Evolutionary conservation across 2,797 vertebrate species (phyloP), one percentile per base, ranked within the genome.

Genomic region (Smutsia gigantea): DNA sequence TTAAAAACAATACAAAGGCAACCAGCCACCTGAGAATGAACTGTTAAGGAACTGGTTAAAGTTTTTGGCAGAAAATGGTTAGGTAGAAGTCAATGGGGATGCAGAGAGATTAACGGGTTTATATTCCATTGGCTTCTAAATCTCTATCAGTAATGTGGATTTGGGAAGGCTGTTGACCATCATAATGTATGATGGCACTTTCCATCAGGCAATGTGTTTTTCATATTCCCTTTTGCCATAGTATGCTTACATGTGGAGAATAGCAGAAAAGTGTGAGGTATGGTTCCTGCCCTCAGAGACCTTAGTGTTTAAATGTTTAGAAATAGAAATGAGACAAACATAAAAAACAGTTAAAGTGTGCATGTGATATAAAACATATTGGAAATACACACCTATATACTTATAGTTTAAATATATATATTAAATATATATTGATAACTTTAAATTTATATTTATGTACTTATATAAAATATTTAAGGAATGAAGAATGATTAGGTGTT

Each of bases 401-500:
- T 82, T 85, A 39, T 53, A 74, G n/a, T 92, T 89, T 90, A 10
- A 78, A 84, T 39, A 21, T 53, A 53, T 46, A 55, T 71, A 46
- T 46, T 46, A 10, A 78, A 84, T 39, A 21, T 53, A 53, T 55
- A 55, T 71, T 91, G 12, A 51, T 31, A 87, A 23, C 23, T 74
- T 68, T 63, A 86, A 71, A 39, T 85, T 91, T 77, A 39, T 61
- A 34, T 37, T 72, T 90, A 29, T 75, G 69, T 57, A 14, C 83
- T 78, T 78, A 63, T n/a, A 59, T 71, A 88, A 77, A 94, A 77
- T 59, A 57, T 75, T 89, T 91, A 55, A 87, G 27, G n/a, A 55
- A 64, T 66, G 42, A 55, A 8, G 18, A 64, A 84, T 46, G 34
- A 55, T 51, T 68, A 72, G 12, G 1, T 92, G 21, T 37, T 85